Evolutionary conservation across 1,140 invertebrate genomes (phyloP).

Genomic region (Halyomorpha halys): DNA sequence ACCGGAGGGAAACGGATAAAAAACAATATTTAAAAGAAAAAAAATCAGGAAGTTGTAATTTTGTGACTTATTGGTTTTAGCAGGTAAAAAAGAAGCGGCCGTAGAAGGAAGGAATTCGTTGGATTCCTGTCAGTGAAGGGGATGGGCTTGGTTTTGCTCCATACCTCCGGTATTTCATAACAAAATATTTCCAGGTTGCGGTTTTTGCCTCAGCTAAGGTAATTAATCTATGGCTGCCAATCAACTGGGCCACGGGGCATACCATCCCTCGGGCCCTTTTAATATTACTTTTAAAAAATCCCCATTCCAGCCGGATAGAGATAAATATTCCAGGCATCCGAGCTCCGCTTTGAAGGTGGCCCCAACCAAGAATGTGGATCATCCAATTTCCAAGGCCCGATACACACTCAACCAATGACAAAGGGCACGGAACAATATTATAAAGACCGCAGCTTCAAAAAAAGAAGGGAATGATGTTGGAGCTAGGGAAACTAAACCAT

Average conservation of each 20-base stretch:
- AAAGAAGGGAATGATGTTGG: neutral
- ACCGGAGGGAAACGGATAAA: neutral
- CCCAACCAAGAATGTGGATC: constrained; percentile 10
- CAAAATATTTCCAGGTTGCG: constrained; percentile 20
- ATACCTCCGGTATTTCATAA: constrained; percentile 17
- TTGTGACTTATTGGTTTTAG: constrained; percentile 11
- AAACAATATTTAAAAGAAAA: neutral
- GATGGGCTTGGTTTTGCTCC: constrained; percentile 2
- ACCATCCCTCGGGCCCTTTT: constrained; percentile 1
- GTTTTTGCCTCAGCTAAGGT: constrained; percentile 17
- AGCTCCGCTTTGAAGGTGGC: constrained; percentile 17
- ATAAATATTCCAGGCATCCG: constrained; percentile 19
- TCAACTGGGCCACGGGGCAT: constrained; percentile 6
- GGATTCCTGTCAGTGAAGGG: constrained; percentile 5
- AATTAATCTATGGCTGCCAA: constrained; percentile 20
- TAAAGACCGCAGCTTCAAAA: neutral
- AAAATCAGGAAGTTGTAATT: constrained; percentile 7
- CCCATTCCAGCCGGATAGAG: neutral
- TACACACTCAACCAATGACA: neutral
- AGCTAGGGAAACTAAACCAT: too few relatives aligned
- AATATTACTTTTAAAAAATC: constrained; percentile 15
- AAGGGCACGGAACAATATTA: neutral
- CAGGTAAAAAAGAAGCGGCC: constrained; percentile 8
- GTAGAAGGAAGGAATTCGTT: neutral
- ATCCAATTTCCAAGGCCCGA: constrained; percentile 13